phyloP scores from a whole-genome alignment of 2,113 vertebrate species.

The Ammodytes dubius region DNA sequence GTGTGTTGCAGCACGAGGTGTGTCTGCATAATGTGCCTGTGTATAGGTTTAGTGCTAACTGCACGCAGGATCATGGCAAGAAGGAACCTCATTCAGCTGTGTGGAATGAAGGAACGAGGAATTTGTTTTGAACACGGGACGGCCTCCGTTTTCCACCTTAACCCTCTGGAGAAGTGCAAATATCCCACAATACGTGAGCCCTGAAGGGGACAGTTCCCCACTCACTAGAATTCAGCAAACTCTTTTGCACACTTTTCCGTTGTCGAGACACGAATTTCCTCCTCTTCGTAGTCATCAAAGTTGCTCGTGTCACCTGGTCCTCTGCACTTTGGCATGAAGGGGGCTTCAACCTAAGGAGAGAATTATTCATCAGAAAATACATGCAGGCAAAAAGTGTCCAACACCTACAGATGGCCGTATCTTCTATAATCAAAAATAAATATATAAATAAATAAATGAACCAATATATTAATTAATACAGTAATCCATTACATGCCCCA shows the following conservation, averaged over 20 bases:
- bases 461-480: too few relatives aligned
- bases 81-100: slow-evolving; percentile 91
- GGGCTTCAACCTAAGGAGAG: slow-evolving; percentile 92
- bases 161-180: slow-evolving; percentile 92
- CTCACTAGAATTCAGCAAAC: slow-evolving; percentile 97
- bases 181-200: slow-evolving; percentile 87
- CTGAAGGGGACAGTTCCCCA: slow-evolving; percentile 83
- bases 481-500: too few relatives aligned
- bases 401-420: too few relatives aligned
- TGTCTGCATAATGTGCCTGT: slow-evolving; percentile 92
- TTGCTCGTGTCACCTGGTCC: slow-evolving; percentile 99
- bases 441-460: too few relatives aligned
- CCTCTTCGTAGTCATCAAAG: slow-evolving; percentile 99
- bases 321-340: slow-evolving; percentile 99
- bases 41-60: slow-evolving; percentile 89
- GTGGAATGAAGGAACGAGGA: slow-evolving; percentile 94
- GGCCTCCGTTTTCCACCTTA: slow-evolving; percentile 90
- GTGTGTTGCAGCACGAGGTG: slow-evolving; percentile 88
- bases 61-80: slow-evolving; percentile 92
- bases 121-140: slow-evolving; percentile 89
- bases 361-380: background rate
- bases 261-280: slow-evolving; percentile 96
- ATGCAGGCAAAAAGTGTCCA: background rate
- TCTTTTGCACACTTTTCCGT: slow-evolving; percentile 99
- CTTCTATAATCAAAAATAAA: too few relatives aligned